Evolutionary conservation across 1,140 invertebrate species (phyloP).

Genomic region (Drosophila seguyi): DNA sequence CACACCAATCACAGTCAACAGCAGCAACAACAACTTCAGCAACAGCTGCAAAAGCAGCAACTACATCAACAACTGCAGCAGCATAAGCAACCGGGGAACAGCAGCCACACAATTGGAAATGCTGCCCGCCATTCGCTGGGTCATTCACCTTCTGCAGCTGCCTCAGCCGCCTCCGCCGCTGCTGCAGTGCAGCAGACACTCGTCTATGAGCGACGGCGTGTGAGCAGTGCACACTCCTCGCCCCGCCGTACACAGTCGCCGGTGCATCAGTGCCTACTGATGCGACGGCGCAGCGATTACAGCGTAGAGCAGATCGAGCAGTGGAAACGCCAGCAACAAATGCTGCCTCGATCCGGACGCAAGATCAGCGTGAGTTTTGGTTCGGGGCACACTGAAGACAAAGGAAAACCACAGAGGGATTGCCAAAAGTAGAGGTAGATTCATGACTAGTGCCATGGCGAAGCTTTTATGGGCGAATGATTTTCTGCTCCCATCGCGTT

Average conservation of each 20-base stretch:
- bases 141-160: constrained; percentile 68
- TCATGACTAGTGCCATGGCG: background rate
- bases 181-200: constrained; percentile 63
- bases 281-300: constrained; percentile 81
- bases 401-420: constrained; percentile 1
- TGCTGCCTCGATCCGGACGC: constrained; percentile 55
- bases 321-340: constrained; percentile 72
- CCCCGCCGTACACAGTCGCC: constrained; percentile 65
- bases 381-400: background rate
- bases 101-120: constrained; percentile 62
- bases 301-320: constrained; percentile 77
- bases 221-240: constrained; percentile 65
- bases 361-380: constrained; percentile 73
- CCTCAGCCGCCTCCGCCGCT: constrained; percentile 29
- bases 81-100: constrained; percentile 19
- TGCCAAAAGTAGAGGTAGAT: background rate
- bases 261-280: constrained; percentile 74
- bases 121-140: constrained; percentile 60
- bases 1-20: constrained; percentile 57
- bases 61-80: constrained; percentile 58
- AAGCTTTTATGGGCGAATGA: background rate
- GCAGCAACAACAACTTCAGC: constrained; percentile 31
- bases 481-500: background rate
- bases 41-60: constrained; percentile 24
- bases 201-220: constrained; percentile 67